Evolutionary conservation across 2,797 vertebrate species (phyloP).

Genomic region (Oceanodroma leucorhoa): DNA sequence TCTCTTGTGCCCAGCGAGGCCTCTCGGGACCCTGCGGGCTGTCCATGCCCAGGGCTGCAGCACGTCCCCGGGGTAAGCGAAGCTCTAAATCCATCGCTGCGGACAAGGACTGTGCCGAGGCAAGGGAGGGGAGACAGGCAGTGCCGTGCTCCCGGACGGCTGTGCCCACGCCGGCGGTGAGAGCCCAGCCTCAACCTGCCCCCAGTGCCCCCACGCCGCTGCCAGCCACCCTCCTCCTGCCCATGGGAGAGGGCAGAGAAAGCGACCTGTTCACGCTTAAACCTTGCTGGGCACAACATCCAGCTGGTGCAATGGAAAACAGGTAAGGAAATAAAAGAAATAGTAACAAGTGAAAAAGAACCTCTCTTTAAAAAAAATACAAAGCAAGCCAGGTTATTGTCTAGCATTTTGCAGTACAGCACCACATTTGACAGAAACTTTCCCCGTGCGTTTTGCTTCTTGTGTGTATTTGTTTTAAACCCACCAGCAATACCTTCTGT

Average conservation of each 20-base stretch:
- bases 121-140: too few relatives aligned
- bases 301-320: not conserved
- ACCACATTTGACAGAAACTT: not conserved
- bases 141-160: accelerated
- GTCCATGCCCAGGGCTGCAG: not conserved
- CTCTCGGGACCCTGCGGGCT: not conserved
- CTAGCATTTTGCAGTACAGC: not conserved
- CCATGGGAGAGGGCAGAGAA: not conserved
- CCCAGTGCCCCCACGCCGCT: not conserved
- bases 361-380: not conserved
- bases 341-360: not conserved
- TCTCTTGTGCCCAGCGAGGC: too few relatives aligned
- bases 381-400: not conserved
- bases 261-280: not conserved
- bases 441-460: accelerated
- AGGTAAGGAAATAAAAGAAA: not conserved
- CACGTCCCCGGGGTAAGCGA: accelerated
- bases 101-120: not conserved
- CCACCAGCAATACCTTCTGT: accelerated
- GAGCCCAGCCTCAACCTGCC: not conserved
- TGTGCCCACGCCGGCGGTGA: not conserved
- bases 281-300: not conserved
- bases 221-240: not conserved
- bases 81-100: not conserved
- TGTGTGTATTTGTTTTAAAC: not conserved